These are phyloP conservation scores for Argya squamiceps DNA, from an alignment of 2,797 vertebrate genomes.

Conservation along the genomic window DNA sequence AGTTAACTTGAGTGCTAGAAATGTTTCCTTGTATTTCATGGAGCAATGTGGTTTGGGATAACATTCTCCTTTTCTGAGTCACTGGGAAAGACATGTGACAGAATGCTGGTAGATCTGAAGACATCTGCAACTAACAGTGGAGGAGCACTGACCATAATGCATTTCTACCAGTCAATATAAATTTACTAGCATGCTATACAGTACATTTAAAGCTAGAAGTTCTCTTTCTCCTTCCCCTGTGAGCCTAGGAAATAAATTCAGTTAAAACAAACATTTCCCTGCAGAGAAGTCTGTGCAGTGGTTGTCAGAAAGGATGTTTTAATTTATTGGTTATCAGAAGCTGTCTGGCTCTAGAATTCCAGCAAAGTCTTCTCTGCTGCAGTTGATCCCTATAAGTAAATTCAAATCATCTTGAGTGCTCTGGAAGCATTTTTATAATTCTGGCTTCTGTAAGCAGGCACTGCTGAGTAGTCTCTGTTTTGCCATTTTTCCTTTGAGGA, in stretches of 20 bases:
- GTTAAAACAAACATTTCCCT: conserved; percentile 26
- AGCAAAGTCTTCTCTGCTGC: neutral
- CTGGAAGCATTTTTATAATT: neutral
- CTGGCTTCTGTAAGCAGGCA: neutral
- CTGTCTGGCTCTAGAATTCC: neutral
- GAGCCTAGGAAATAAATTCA: conserved; percentile 21
- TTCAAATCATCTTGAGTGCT: neutral
- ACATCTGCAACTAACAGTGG: neutral
- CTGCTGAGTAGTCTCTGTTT: neutral
- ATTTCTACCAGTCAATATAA: neutral
- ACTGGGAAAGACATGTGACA: neutral
- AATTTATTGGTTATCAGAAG: conserved; percentile 15
- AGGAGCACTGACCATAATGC: neutral
- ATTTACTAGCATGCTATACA: neutral
- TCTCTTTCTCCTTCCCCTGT: neutral
- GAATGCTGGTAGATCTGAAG: neutral
- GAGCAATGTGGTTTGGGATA: neutral
- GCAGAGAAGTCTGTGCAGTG: neutral
- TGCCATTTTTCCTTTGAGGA: neutral
- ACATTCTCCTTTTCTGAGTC: neutral
- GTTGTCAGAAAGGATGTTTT: conserved; percentile 22
- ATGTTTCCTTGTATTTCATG: neutral
- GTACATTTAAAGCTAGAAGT: neutral
- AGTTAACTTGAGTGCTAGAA: neutral
- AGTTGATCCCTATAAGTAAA: neutral